phyloP scores from a whole-genome alignment of 53 echinoderm and acorn worm species.

The Holothuria scabra region DNA sequence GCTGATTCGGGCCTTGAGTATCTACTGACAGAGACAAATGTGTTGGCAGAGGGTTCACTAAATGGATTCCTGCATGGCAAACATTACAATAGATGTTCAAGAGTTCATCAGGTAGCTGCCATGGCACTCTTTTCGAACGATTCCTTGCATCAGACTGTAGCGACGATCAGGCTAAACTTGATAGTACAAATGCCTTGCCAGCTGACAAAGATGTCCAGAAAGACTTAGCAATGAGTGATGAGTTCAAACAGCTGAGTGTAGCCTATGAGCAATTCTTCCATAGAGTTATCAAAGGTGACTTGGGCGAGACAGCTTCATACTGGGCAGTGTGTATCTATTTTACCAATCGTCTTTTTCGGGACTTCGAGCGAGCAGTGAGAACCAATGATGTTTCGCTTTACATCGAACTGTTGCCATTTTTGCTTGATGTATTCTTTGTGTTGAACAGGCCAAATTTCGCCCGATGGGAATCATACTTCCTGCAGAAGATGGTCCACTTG shows the following conservation, averaged over 20 bases:
- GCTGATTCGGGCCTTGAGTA: slow-evolving; percentile 37
- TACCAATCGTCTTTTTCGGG: slow-evolving; percentile 52
- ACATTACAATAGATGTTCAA: slow-evolving; percentile 59
- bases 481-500: slow-evolving; percentile 2
- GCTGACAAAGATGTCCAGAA: slow-evolving; percentile 21
- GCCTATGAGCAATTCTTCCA: slow-evolving; percentile 53
- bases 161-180: slow-evolving; percentile 21
- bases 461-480: slow-evolving; percentile 53
- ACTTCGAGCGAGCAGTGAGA: slow-evolving; percentile 47
- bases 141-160: slow-evolving; percentile 20
- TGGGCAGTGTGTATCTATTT: slow-evolving; percentile 54
- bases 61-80: slow-evolving; percentile 53
- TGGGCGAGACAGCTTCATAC: slow-evolving; percentile 50
- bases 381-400: slow-evolving; percentile 59
- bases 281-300: slow-evolving; percentile 4
- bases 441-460: slow-evolving; percentile 69
- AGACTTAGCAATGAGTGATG: slow-evolving; percentile 32
- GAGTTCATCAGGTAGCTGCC: slow-evolving; percentile 51
- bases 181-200: background rate
- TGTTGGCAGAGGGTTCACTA: slow-evolving; percentile 41
- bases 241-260: slow-evolving; percentile 8
- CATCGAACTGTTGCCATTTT: slow-evolving; percentile 34
- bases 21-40: slow-evolving; percentile 23
- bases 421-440: slow-evolving; percentile 59
- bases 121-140: slow-evolving; percentile 32